Evolutionary conservation across 2,888 invertebrate genomes (phyloP), one percentile per base, ranked within the genome.

Genomic region (Maniola hyperantus): DNA sequence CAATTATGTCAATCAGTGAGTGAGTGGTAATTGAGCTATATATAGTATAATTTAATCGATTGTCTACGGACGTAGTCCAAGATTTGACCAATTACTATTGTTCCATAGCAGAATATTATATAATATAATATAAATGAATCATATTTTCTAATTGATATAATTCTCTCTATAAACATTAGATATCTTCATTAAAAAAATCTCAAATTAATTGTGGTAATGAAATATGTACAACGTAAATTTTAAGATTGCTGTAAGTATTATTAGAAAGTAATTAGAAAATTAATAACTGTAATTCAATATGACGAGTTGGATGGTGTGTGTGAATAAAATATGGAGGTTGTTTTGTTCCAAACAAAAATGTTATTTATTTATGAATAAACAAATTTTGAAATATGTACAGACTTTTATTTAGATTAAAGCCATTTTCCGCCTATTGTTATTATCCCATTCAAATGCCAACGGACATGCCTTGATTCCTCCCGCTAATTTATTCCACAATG

Each of bases 291-390:
- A 91, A 88, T 91, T 87, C 88, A 88, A 86, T 87, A 86, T 87
- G 89, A 87, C 73, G 87, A 85, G 85, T 82, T 86, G 89, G 82
- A 86, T 91, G 90, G 82, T 84, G 91, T 91, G 91, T 91, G 91
- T 90, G 92, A 90, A 88, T 88, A 88, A 84, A 84, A 42, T 79
- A 87, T 85, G 88, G 91, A 89, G 90, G 92, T 91, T 91, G 92
- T 90, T 91, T 91, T 91, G 92, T 91, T 92, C 83, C 91, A 90
- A 91, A 91, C 90, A 86, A 91, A 88, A 91, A 88, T 90, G 91
- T 91, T 92, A 92, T 92, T 92, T 92, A 92, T 92, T 92, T 91
- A 91, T 92, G 89, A 92, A 83, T 91, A 92, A 92, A 92, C 85
- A 83, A 90, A 86, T 90, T 92, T 92, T 91, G 93, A 79, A 93